Evolutionary conservation across 2,113 vertebrate species (phyloP).

Genomic region (Nibea albiflora): DNA sequence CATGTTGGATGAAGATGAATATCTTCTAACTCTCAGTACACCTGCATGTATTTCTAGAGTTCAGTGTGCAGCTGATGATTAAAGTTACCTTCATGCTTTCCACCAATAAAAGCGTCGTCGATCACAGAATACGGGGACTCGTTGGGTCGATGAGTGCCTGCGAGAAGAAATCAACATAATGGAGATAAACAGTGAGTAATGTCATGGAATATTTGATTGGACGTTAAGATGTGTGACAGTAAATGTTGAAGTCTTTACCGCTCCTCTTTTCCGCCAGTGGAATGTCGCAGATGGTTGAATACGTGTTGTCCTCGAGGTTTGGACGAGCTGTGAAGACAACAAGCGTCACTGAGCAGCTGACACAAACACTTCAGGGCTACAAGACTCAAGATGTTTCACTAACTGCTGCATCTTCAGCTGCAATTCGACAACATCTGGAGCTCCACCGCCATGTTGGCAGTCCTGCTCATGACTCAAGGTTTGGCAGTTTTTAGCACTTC

Average conservation of each 20-base stretch:
- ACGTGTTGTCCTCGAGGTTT: neutral
- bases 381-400: too few relatives aligned
- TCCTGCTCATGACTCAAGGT: too few relatives aligned
- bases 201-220: neutral
- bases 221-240: neutral
- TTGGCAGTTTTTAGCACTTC: too few relatives aligned
- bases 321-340: neutral
- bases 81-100: neutral
- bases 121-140: neutral
- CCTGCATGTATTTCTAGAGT: neutral
- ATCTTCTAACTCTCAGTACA: too few relatives aligned
- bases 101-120: accelerated
- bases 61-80: neutral
- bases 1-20: too few relatives aligned
- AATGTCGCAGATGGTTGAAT: neutral
- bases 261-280: too few relatives aligned
- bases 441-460: too few relatives aligned
- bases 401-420: too few relatives aligned
- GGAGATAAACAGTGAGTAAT: neutral
- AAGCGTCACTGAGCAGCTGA: neutral
- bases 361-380: too few relatives aligned
- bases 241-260: neutral
- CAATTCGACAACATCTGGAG: too few relatives aligned
- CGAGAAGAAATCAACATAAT: neutral
- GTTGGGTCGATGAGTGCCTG: neutral